These are phyloP conservation scores for Drosophila sp. DNA, from an alignment of 1,140 invertebrate genomes.

Conservation along the genomic window DNA sequence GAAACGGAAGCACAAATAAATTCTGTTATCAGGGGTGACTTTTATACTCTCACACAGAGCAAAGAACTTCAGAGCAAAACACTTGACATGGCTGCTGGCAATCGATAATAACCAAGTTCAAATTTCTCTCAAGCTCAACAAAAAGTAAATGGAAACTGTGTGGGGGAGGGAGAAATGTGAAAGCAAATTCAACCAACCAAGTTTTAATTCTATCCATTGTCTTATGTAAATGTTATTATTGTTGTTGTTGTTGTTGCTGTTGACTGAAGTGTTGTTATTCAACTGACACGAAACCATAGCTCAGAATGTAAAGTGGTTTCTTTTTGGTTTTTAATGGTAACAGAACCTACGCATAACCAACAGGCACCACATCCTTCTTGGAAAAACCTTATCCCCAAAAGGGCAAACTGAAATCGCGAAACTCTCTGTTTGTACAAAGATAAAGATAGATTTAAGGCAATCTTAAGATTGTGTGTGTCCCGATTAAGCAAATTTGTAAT, in stretches of 20 bases:
- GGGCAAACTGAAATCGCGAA: too few species aligned
- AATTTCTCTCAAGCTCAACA: constrained; percentile 39
- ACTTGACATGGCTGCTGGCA: constrained; percentile 64
- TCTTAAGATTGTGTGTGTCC: too few species aligned
- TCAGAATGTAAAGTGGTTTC: constrained; percentile 3
- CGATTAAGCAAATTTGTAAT: too few species aligned
- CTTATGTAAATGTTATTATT: constrained; percentile 55
- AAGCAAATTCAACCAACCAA: neutral
- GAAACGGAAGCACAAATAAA: constrained; percentile 36
- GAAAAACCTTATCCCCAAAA: too few species aligned
- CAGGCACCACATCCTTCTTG: too few species aligned
- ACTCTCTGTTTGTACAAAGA: too few species aligned
- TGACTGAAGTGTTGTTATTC: constrained; percentile 11
- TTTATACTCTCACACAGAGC: constrained; percentile 32
- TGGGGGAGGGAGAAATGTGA: neutral
- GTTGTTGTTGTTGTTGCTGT: constrained; percentile 8
- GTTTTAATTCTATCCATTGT: constrained; percentile 25
- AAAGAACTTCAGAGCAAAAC: constrained; percentile 57
- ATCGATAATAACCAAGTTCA: constrained; percentile 71
- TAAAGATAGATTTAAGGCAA: too few species aligned
- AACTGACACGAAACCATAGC: constrained; percentile 13
- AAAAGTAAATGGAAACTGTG: constrained; percentile 31
- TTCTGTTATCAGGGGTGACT: constrained; percentile 41
- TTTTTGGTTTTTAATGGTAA: neutral
- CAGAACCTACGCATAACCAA: too few species aligned